These are phyloP conservation scores for Macrocentrus cingulum DNA, from an alignment of 1,140 invertebrate genomes.

Conservation along the genomic window DNA sequence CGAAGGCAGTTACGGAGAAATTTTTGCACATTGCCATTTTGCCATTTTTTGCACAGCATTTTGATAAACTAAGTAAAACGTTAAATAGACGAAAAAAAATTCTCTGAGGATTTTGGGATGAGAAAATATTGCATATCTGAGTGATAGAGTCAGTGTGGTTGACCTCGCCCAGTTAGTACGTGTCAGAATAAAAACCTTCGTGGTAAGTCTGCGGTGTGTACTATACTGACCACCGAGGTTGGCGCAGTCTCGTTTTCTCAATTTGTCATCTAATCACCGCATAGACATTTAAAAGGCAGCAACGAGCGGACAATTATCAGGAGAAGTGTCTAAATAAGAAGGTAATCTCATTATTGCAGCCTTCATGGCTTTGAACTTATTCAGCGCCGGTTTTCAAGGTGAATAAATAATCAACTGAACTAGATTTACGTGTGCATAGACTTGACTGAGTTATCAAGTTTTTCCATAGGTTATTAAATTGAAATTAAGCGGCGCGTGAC, in stretches of 20 bases:
- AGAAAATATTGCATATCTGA: too few species aligned
- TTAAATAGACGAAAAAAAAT: too few species aligned
- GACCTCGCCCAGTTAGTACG: slow-evolving; percentile 19
- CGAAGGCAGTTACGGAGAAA: too few species aligned
- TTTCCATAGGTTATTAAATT: background rate
- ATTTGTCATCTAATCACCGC: slow-evolving; percentile 16
- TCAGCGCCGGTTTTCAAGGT: background rate
- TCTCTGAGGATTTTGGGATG: too few species aligned
- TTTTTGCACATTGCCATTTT: too few species aligned
- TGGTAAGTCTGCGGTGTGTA: slow-evolving; percentile 9
- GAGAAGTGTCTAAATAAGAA: background rate
- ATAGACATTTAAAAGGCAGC: background rate
- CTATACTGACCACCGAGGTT: background rate
- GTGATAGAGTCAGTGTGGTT: slow-evolving; percentile 9
- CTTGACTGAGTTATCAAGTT: background rate
- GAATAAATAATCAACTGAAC: background rate
- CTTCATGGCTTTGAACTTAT: slow-evolving; percentile 4
- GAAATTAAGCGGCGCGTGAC: background rate
- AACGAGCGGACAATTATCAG: background rate
- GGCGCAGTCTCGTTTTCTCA: slow-evolving; percentile 15
- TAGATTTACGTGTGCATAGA: background rate
- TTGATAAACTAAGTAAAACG: too few species aligned
- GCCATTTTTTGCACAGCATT: too few species aligned
- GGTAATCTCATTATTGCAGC: background rate
- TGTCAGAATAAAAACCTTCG: slow-evolving; percentile 14